phyloP scores from a whole-genome alignment of 2,113 vertebrate species.

The Percopsis transmontana region DNA sequence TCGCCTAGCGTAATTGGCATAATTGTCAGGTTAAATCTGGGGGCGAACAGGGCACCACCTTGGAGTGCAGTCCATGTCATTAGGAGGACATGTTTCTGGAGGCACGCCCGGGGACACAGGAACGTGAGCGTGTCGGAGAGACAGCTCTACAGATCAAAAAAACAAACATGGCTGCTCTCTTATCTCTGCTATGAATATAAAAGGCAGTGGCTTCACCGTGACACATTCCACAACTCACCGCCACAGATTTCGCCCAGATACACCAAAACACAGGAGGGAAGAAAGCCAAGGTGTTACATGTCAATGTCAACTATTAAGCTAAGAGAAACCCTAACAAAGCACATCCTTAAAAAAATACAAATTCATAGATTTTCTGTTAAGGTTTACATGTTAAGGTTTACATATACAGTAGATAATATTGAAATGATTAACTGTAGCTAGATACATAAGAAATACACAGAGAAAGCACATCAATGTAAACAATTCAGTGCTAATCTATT shows the following conservation, averaged over 20 bases:
- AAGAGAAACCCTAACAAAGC: too few relatives aligned
- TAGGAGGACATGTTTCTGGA: slow-evolving; percentile 74
- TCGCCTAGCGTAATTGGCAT: slow-evolving; percentile 70
- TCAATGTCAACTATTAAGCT: slow-evolving; percentile 56
- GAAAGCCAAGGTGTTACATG: slow-evolving; percentile 68
- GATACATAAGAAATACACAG: slow-evolving; percentile 12
- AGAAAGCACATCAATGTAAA: slow-evolving; percentile 12
- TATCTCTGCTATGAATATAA: slow-evolving; percentile 82
- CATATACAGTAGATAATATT: too few relatives aligned
- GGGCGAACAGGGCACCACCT: slow-evolving; percentile 64
- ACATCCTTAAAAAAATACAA: too few relatives aligned
- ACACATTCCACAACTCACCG: slow-evolving; percentile 76
- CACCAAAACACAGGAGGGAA: slow-evolving; percentile 57
- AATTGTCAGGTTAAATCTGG: slow-evolving; percentile 73
- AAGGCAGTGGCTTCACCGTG: slow-evolving; percentile 80
- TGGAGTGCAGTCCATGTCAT: slow-evolving; percentile 67
- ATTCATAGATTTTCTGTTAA: too few relatives aligned
- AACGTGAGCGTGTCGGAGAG: slow-evolving; percentile 57
- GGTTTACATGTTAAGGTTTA: too few relatives aligned
- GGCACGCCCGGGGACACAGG: slow-evolving; percentile 65
- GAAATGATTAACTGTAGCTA: too few relatives aligned
- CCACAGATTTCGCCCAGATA: slow-evolving; percentile 74
- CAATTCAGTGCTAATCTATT: slow-evolving; percentile 12
- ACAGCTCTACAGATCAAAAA: slow-evolving; percentile 73
- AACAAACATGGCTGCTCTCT: slow-evolving; percentile 68